These are phyloP conservation scores for Nerophis ophidion DNA, from an alignment of 2,113 vertebrate genomes.

Conservation along the genomic window DNA sequence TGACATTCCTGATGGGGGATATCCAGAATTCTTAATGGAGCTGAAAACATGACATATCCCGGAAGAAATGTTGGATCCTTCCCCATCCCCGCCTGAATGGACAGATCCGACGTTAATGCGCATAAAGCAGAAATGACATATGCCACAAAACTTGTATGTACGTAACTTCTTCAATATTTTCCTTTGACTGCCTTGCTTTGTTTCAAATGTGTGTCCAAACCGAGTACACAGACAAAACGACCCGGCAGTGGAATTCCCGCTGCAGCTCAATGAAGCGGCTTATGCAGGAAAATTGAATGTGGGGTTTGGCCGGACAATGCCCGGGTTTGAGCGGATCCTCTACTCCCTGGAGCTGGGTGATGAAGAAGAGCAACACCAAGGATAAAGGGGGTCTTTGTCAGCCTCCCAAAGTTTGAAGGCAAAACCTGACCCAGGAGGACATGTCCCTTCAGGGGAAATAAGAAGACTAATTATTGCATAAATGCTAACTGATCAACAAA, in stretches of 20 bases:
- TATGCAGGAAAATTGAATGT: slow-evolving; percentile 74
- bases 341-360: slow-evolving; percentile 69
- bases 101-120: slow-evolving; percentile 39
- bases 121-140: slow-evolving; percentile 47
- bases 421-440: slow-evolving; percentile 46
- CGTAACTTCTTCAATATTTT: slow-evolving; percentile 76
- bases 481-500: slow-evolving; percentile 12
- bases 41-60: slow-evolving; percentile 67
- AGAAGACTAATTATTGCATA: slow-evolving; percentile 31
- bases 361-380: slow-evolving; percentile 71
- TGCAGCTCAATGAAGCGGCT: slow-evolving; percentile 69
- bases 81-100: slow-evolving; percentile 41
- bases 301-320: slow-evolving; percentile 70
- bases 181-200: slow-evolving; percentile 73
- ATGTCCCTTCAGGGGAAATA: slow-evolving; percentile 21
- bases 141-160: slow-evolving; percentile 62
- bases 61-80: slow-evolving; percentile 55
- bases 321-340: slow-evolving; percentile 54
- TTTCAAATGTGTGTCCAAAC: slow-evolving; percentile 72
- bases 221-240: slow-evolving; percentile 73
- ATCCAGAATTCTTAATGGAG: slow-evolving; percentile 70
- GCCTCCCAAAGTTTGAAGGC: slow-evolving; percentile 40
- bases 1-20: slow-evolving; percentile 67
- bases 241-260: slow-evolving; percentile 69
- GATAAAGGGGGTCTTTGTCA: slow-evolving; percentile 70